These are phyloP conservation scores for Pherbina coryleti DNA, from an alignment of 2,888 invertebrate genomes.

Conservation along the genomic window DNA sequence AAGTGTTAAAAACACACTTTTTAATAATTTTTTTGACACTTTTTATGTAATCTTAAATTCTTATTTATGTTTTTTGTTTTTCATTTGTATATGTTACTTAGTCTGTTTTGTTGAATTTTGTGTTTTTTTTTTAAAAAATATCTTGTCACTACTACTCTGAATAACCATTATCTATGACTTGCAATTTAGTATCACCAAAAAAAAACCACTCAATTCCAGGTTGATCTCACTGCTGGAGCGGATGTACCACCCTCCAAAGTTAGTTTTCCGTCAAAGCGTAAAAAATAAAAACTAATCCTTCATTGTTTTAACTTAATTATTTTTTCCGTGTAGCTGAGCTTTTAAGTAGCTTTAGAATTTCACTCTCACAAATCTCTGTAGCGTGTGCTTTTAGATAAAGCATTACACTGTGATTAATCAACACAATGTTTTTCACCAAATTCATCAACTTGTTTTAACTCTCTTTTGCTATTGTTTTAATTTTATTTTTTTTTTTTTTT, in stretches of 20 bases:
- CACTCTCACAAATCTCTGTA: not conserved
- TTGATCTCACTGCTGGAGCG: conserved; percentile 70
- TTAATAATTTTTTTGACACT: not conserved
- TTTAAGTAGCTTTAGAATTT: not conserved
- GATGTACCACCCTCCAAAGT: conserved; percentile 70
- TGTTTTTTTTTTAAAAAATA: not conserved
- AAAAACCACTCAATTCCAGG: conserved; percentile 60
- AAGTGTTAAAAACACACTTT: not conserved
- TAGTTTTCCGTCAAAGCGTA: conserved; percentile 56
- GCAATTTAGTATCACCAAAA: conserved; percentile 47
- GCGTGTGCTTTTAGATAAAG: too few species aligned
- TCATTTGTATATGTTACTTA: not conserved
- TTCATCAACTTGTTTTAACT: too few species aligned
- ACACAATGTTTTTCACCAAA: not conserved
- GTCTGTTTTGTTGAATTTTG: not conserved
- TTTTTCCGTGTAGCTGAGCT: not conserved
- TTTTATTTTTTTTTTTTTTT: not conserved
- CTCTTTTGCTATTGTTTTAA: not conserved
- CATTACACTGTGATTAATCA: too few species aligned
- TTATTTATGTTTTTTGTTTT: not conserved
- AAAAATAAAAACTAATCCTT: conserved; percentile 29
- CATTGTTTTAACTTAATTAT: not conserved
- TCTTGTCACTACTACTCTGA: too few species aligned
- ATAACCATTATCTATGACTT: too few species aligned
- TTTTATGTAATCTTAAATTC: not conserved